Conservation (phyloP, 2,797 vertebrate genomes). For the Hippopotamyrus pictus region DNA sequence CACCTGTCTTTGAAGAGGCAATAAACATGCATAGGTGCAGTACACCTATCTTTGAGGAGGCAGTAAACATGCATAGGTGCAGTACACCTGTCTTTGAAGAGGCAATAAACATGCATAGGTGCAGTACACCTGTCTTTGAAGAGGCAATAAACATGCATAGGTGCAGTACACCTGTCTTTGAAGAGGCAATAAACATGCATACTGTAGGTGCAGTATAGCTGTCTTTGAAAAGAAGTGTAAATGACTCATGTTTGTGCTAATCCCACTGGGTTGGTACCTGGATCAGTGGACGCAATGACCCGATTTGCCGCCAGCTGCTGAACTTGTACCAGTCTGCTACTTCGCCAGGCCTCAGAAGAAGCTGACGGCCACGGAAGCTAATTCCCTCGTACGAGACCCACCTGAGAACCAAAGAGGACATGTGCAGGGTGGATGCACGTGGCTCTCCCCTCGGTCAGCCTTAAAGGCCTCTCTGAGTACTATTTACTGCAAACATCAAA, state of each 20-base stretch:
- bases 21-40: neutral
- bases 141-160: slow-evolving; percentile 16
- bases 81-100: slow-evolving; percentile 50
- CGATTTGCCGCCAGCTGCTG: slow-evolving; percentile 72
- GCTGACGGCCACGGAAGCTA: slow-evolving; percentile 80
- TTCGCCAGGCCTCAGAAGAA: slow-evolving; percentile 71
- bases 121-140: slow-evolving; percentile 73
- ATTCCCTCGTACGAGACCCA: slow-evolving; percentile 82
- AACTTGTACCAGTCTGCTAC: slow-evolving; percentile 68
- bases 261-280: slow-evolving; percentile 62
- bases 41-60: no score
- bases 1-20: slow-evolving; percentile 6
- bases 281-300: slow-evolving; percentile 78
- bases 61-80: neutral
- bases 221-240: neutral
- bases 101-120: neutral
- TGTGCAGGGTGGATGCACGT: neutral
- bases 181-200: neutral
- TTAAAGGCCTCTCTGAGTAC: neutral
- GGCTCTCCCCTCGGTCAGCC: neutral
- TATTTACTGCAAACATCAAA: neutral
- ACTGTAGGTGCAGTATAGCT: neutral
- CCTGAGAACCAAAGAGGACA: slow-evolving; percentile 47
- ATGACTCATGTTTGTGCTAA: neutral
- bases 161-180: neutral